Percentiles rank a stretch among this genome's conserved stretches.
Conservation (phyloP, 1,140 invertebrate species). For the Drosophila arizonae region DNA sequence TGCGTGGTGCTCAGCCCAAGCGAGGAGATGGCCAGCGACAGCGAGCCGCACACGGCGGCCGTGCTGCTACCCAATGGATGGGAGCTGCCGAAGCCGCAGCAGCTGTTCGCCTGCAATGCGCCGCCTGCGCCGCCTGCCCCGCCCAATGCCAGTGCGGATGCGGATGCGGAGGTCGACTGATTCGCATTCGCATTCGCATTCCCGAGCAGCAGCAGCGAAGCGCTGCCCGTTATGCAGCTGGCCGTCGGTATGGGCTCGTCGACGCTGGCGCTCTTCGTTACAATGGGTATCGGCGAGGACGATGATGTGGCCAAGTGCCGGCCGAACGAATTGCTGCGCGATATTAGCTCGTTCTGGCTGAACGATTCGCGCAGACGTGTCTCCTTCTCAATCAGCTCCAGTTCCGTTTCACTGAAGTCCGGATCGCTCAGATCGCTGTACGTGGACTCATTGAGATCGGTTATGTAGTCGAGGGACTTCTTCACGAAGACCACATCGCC, state of each 20-base stretch:
- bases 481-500: constrained; percentile 83
- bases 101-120: constrained; percentile 44
- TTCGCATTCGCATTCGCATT: constrained; percentile 16
- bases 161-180: constrained; percentile 46
- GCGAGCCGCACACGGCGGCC: constrained; percentile 78
- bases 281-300: constrained; percentile 81
- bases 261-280: constrained; percentile 82
- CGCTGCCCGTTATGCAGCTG: constrained; percentile 34
- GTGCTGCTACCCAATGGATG: constrained; percentile 71
- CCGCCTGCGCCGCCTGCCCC: constrained; percentile 19
- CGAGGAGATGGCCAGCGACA: constrained; percentile 80
- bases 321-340: constrained; percentile 82
- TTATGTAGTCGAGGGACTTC: constrained; percentile 85
- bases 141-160: constrained; percentile 29
- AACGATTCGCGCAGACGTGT: constrained; percentile 75
- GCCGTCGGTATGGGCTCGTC: constrained; percentile 73
- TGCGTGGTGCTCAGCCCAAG: constrained; percentile 67
- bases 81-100: constrained; percentile 51
- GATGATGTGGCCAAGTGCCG: constrained; percentile 74
- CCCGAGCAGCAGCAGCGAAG: constrained; percentile 45
- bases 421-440: constrained; percentile 86
- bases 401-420: constrained; percentile 85
- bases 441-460: constrained; percentile 85
- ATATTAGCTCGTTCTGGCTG: constrained; percentile 77
- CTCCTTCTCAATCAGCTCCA: constrained; percentile 85